Evolutionary conservation across 2,113 vertebrate genomes (phyloP), one percentile per base, ranked within the genome.

Genomic region (Brachyistius frenatus): DNA sequence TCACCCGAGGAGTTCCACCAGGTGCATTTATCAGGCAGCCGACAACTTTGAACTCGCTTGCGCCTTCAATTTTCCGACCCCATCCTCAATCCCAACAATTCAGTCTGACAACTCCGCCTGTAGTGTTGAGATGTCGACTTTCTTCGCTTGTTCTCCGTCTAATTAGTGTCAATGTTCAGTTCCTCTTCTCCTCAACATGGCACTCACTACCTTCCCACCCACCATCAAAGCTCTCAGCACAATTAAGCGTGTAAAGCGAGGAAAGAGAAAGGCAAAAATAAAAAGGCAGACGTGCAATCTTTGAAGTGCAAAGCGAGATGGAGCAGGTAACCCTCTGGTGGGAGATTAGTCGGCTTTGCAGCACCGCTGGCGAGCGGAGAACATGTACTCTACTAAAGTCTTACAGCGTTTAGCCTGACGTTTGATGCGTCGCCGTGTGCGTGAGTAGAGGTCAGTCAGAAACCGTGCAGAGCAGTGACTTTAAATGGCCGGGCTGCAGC

Each of bases 281-380:
- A 72, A 84, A 81, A 83, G 76, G 73, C 67, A 66, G 60, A 73
- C 36, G 32, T 52, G 66, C 72, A 81, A 85, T 86, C 92, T 93
- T 94, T 94, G 92, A 94, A 90, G 88, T 93, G 91, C 81, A 92
- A 90, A 94, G 78, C 63, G 54, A 77, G 83, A 83, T 41, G 74
- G 81, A 75, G 81, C 75, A 88, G 89, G 90, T 90, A 82, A 76
- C 54, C 71, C 54, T 83, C 47, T 23, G 73, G 69, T 60, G 57
- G 57, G 58, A 78, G 60, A 88, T 91, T 78, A 89, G 79, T 78
- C 56, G 13, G 87, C 66, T 88, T 88, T 79, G 76, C 78, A 79
- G 66, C 66, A 47, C 33, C 57, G 31, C 57, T 50, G 49, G 61
- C 4, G 11, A 86, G 69, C 47, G 10, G 69, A 63, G 33, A 83